Evolutionary conservation across 2,888 invertebrate species (phyloP).

Genomic region (Hydroisotoma schaefferi): DNA sequence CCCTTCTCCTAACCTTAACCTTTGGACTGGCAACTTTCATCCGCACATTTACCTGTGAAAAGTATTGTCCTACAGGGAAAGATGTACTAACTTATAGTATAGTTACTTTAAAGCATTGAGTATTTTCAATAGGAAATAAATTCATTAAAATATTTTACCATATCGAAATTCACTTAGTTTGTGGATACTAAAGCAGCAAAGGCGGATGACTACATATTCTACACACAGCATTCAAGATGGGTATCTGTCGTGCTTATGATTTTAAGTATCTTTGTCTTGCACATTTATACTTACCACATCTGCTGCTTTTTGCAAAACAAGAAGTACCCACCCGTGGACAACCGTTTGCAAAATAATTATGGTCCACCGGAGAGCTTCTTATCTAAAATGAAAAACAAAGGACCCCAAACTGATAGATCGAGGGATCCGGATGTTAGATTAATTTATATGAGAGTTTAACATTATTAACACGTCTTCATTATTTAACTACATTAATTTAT

Average conservation of each 20-base stretch:
- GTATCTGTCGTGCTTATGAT: background rate
- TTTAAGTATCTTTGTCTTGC: background rate
- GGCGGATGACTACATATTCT: background rate
- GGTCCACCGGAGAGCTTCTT: too few species aligned
- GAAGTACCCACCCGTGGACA: too few species aligned
- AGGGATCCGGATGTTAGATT: too few species aligned
- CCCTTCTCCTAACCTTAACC: background rate
- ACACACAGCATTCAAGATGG: background rate
- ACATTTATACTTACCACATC: slow-evolving; percentile 1
- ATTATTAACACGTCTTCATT: too few species aligned
- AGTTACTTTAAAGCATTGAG: background rate
- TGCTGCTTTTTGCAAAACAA: background rate
- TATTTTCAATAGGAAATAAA: too few species aligned
- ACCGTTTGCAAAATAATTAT: too few species aligned
- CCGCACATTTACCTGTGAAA: background rate
- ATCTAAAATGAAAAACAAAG: too few species aligned
- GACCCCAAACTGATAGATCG: too few species aligned
- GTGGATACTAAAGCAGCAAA: background rate
- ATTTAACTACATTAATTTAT: too few species aligned
- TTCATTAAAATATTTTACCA: too few species aligned
- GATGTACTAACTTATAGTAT: background rate
- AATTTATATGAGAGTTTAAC: too few species aligned
- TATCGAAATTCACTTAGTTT: background rate
- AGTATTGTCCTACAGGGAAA: slow-evolving; percentile 6
- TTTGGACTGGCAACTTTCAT: background rate